These are phyloP conservation scores for Plutomurus gul DNA, from an alignment of 1,140 invertebrate genomes.

Conservation along the genomic window DNA sequence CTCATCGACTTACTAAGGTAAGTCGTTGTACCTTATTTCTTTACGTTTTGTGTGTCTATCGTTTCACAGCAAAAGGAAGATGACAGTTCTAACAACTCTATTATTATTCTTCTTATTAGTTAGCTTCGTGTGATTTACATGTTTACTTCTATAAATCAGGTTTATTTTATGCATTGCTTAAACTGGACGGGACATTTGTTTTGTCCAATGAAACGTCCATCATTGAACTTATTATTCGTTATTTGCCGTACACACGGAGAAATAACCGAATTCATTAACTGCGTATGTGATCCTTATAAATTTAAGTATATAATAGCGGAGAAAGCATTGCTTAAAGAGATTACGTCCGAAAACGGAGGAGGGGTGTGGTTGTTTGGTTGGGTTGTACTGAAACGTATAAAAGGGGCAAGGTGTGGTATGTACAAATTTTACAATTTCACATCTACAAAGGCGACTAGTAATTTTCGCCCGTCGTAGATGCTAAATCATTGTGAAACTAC, in stretches of 20 bases:
- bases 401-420: neutral
- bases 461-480: neutral
- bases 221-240: neutral
- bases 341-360: neutral
- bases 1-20: no score
- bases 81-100: no score
- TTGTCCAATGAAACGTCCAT: no score
- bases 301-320: neutral
- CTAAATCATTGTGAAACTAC: constrained; percentile 1
- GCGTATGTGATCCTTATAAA: neutral
- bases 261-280: neutral
- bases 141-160: no score
- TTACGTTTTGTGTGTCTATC: no score
- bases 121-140: no score
- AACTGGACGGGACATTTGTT: no score
- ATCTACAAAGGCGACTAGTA: neutral
- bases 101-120: no score
- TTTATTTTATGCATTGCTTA: no score
- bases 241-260: neutral
- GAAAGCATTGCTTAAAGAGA: constrained; percentile 18
- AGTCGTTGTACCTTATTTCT: no score
- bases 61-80: no score
- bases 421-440: neutral
- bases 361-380: neutral
- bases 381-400: constrained; percentile 1